These are phyloP conservation scores for Picus viridis DNA, from an alignment of 2,797 vertebrate species.

Conservation along the genomic window DNA sequence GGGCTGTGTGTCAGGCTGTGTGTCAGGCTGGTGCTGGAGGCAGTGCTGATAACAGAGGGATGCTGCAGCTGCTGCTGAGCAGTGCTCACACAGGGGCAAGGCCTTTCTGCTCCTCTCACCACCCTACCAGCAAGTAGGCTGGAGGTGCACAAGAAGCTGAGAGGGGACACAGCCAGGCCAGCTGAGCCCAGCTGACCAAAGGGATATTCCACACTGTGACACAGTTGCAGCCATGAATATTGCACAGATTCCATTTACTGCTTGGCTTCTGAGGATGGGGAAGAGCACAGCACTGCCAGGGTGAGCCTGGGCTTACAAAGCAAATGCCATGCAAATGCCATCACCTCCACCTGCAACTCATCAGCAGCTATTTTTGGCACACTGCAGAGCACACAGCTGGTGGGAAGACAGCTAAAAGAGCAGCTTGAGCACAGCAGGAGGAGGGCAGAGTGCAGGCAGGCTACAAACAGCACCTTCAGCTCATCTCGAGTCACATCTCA, in stretches of 20 bases:
- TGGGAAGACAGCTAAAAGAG: not conserved
- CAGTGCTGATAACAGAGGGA: too few species aligned
- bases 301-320: not conserved
- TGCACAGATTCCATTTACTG: not conserved
- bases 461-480: not conserved
- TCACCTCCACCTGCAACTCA: not conserved
- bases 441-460: not conserved
- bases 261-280: not conserved
- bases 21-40: too few species aligned
- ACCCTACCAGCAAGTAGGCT: too few species aligned
- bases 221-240: not conserved
- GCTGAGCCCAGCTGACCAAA: too few species aligned
- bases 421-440: not conserved
- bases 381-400: not conserved
- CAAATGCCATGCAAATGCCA: not conserved
- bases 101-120: too few species aligned
- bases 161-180: too few species aligned
- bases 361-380: slow-evolving; percentile 13
- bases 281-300: not conserved
- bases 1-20: too few species aligned
- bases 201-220: too few species aligned
- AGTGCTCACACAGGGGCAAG: too few species aligned
- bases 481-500: not conserved
- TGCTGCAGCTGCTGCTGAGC: too few species aligned
- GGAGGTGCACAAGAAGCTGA: too few species aligned